A percentile compares a stretch with the other conserved stretches of the same genome.
These are phyloP conservation scores for Thamnaconus septentrionalis DNA, from an alignment of 2,113 vertebrate genomes.

Conservation along the genomic window DNA sequence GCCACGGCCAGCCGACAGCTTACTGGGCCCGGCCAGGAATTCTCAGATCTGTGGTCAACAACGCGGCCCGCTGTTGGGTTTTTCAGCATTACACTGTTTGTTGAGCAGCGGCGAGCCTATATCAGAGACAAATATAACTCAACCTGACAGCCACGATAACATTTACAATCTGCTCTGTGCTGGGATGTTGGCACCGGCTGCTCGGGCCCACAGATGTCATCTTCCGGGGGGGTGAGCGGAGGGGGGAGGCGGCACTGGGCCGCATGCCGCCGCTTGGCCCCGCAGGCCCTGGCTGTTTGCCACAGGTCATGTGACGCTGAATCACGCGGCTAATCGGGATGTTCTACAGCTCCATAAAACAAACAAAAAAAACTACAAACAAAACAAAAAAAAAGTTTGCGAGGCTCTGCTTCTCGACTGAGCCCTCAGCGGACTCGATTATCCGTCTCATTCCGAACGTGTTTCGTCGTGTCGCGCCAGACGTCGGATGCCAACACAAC, in stretches of 20 bases:
- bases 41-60: conserved; percentile 45
- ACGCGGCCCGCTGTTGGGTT: conserved; percentile 23
- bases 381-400: conserved; percentile 4
- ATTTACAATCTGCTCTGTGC: conserved; percentile 71
- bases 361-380: conserved; percentile 4
- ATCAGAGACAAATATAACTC: conserved; percentile 68
- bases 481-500: conserved; percentile 35
- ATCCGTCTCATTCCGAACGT: conserved; percentile 36
- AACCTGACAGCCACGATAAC: conserved; percentile 69
- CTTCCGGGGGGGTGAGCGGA: conserved; percentile 46
- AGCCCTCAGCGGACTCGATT: neutral
- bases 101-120: conserved; percentile 33
- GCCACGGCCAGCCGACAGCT: conserved; percentile 33
- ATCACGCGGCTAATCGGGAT: conserved; percentile 27
- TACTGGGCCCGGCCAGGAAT: conserved; percentile 28
- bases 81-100: conserved; percentile 39
- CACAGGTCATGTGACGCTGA: conserved; percentile 35
- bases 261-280: conserved; percentile 37
- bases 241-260: conserved; percentile 7
- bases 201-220: conserved; percentile 64
- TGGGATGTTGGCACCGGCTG: conserved; percentile 65
- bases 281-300: conserved; percentile 28
- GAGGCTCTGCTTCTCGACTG: neutral
- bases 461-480: conserved; percentile 48
- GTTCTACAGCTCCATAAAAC: neutral